Conservation (phyloP, 92 coral and sea anemone species). For the Heteractis magnifica region DNA sequence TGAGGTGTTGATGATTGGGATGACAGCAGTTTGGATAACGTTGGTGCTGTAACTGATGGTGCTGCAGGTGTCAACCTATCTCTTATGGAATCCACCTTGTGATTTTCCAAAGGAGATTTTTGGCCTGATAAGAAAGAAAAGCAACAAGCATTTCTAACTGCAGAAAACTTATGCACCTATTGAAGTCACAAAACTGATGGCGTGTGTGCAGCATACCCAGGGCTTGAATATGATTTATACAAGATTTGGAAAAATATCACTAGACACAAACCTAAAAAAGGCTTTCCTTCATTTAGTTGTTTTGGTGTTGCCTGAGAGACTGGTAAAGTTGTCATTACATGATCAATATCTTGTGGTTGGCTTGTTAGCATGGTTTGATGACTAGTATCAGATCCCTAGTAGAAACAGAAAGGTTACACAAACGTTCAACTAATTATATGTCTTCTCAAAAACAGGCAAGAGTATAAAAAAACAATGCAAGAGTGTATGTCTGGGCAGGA, state of each 20-base stretch:
- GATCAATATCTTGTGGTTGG: slow-evolving; percentile 18
- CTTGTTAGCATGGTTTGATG: neutral
- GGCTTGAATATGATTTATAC: too few species aligned
- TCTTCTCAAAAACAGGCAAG: neutral
- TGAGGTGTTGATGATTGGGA: slow-evolving; percentile 26
- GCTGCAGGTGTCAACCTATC: slow-evolving; percentile 34
- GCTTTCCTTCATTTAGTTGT: slow-evolving; percentile 63
- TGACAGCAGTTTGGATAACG: slow-evolving; percentile 81
- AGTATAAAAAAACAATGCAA: neutral
- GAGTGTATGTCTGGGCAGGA: too few species aligned
- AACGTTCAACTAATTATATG: neutral
- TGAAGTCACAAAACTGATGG: too few species aligned
- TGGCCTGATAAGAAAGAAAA: slow-evolving; percentile 57
- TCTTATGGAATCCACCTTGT: slow-evolving; percentile 73
- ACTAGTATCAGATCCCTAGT: slow-evolving; percentile 4
- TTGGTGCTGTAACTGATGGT: slow-evolving; percentile 81
- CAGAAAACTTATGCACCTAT: neutral
- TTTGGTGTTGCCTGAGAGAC: slow-evolving; percentile 27
- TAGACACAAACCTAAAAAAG: slow-evolving; percentile 75
- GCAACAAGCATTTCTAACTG: neutral
- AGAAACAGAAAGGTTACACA: neutral
- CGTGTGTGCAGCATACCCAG: too few species aligned
- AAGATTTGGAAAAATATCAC: neutral
- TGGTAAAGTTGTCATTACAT: slow-evolving; percentile 23
- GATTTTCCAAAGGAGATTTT: slow-evolving; percentile 76